A percentile compares a stretch with the other conserved stretches of the same genome.
These are phyloP conservation scores for Orchesellides sinensis DNA, from an alignment of 2,888 invertebrate species.

Conservation along the genomic window DNA sequence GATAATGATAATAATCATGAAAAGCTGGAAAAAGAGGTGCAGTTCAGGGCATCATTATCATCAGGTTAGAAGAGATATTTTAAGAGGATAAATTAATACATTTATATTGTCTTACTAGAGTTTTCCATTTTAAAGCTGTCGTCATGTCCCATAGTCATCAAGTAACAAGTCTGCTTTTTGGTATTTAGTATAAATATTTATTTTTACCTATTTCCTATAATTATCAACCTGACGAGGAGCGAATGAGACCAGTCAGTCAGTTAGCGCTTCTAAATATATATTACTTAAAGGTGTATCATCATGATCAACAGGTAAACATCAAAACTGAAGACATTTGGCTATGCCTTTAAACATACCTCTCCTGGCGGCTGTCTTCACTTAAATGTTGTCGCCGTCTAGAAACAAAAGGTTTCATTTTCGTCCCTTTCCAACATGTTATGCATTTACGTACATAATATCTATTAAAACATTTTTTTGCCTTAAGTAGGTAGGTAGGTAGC, in stretches of 20 bases:
- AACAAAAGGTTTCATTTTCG: slow-evolving; percentile 61
- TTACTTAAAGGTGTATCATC: no score
- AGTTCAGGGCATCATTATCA: no score
- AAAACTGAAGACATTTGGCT: background rate
- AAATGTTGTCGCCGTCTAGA: slow-evolving; percentile 64
- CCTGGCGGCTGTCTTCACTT: slow-evolving; percentile 35
- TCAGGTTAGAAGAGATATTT: slow-evolving; percentile 41
- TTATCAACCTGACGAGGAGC: no score
- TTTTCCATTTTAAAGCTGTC: slow-evolving; percentile 68
- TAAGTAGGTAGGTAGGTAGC: slow-evolving; percentile 5
- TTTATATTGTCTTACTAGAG: slow-evolving; percentile 54
- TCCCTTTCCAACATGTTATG: background rate
- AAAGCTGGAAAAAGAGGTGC: slow-evolving; percentile 12
- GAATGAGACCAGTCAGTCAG: no score
- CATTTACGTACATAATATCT: background rate
- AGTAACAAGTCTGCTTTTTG: background rate
- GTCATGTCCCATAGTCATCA: slow-evolving; percentile 28
- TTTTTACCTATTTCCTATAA: slow-evolving; percentile 43
- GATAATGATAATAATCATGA: slow-evolving; percentile 47
- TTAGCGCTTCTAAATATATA: no score
- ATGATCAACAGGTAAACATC: background rate
- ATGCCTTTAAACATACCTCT: background rate
- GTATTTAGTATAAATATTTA: slow-evolving; percentile 13
- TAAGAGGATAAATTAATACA: slow-evolving; percentile 60
- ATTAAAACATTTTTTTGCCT: slow-evolving; percentile 22